Base-by-base conservation (phyloP, 2,797 vertebrate genomes). In the Acipenser ruthenus region DNA sequence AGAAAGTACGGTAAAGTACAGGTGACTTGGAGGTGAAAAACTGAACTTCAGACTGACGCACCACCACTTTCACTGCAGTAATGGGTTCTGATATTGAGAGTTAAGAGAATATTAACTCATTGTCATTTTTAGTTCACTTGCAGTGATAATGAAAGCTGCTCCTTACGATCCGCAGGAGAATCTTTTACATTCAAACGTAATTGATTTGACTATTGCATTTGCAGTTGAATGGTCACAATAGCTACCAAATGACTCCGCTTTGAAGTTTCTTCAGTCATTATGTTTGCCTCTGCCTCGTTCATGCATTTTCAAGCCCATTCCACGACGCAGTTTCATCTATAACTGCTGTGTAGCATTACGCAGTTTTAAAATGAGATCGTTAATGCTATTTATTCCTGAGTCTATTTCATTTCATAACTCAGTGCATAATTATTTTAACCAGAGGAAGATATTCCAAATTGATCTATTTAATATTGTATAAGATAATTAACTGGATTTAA, bases 401-500 rank as follows among this genome's bases (percentile, higher is more conserved):
- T 13, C 12, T 13, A 58, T 58, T n/a, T 7, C 12, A 12, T 58
- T 58, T 58, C 55, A 11, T 6, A 4, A n/a, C 12, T n/a, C 3
- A 58, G 13, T 58, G 8, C 12, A 58, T 58, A 58, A 58, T 58
- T 58, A 11, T 58, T 58, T 6, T 8, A 53, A 53, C 55, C 6
- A n/a, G 55, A 7, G 9, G 6, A 58, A 53, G 51, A 58, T 58
- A 12, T 58, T 58, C 23, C 55, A 58, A 13, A 58, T 12, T 58
- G 55, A 58, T 58, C 55, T 13, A 5, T 11, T 53, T 53, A 53
- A 53, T 53, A 53, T 53, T 53, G 55, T 3, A 58, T 58, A n/a
- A 58, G 7, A 58, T 58, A 58, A 58, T 58, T 58, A 58, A 58
- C 55, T 58, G 55, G 55, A 58, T 58, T 53, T 12, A 53, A 53